Percentiles rank a stretch among this genome's conserved stretches.
These are phyloP conservation scores for Struthio camelus DNA, from an alignment of 2,113 vertebrate genomes.

Conservation along the genomic window DNA sequence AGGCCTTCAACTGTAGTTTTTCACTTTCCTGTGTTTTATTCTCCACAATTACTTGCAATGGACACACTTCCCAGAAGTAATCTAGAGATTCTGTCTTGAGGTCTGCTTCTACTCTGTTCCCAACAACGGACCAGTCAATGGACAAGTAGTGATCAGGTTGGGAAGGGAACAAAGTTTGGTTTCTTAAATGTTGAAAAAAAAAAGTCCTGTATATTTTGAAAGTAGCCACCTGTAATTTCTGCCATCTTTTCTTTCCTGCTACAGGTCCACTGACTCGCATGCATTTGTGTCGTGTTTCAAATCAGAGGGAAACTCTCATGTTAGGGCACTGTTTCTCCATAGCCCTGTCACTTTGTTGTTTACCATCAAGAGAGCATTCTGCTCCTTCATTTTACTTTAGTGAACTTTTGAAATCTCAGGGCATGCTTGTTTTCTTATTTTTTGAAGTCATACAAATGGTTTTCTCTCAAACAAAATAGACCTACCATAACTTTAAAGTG, in stretches of 20 bases:
- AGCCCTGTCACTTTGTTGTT: background rate
- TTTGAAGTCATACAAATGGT: background rate
- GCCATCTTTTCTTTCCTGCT: background rate
- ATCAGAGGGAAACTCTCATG: background rate
- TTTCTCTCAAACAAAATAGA: background rate
- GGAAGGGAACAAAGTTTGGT: background rate
- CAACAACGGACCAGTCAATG: background rate
- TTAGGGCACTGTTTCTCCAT: background rate
- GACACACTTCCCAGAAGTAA: background rate
- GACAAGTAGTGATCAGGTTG: background rate
- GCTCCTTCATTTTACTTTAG: background rate
- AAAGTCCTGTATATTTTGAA: background rate
- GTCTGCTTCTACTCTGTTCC: background rate
- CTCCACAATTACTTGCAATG: background rate
- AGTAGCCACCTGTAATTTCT: background rate
- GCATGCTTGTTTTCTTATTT: background rate
- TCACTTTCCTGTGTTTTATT: background rate
- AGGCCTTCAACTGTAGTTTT: background rate
- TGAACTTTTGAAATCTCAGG: background rate
- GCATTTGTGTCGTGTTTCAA: background rate
- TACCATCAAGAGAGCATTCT: background rate
- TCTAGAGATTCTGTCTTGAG: background rate
- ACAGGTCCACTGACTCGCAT: background rate
- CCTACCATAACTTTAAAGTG: background rate
- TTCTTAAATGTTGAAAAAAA: background rate